Evolutionary conservation across 2,888 invertebrate genomes (phyloP).

Genomic region (Dolichomitus sp.): DNA sequence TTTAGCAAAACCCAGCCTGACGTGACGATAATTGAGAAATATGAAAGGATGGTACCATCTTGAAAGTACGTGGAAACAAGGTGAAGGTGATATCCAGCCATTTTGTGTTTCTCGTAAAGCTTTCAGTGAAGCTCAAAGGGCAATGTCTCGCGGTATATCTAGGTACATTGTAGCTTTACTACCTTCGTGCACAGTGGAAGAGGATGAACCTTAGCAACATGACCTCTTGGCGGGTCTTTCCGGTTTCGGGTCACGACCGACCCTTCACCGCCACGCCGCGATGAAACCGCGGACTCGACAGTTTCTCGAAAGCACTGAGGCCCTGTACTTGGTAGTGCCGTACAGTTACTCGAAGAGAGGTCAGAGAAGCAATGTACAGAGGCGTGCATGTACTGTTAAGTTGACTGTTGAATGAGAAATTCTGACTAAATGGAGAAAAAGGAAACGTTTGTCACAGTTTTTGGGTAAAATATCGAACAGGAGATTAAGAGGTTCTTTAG

Average conservation of each 20-base stretch:
- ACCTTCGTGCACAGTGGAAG: background rate
- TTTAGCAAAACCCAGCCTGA: background rate
- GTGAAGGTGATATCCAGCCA: conserved; percentile 3
- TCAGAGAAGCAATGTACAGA: background rate
- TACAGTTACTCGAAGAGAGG: background rate
- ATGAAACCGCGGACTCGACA: conserved; percentile 63
- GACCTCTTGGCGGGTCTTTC: conserved; percentile 45
- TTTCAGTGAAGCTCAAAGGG: conserved; percentile 60
- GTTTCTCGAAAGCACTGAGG: conserved; percentile 60
- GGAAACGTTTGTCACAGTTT: background rate
- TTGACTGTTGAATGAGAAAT: background rate
- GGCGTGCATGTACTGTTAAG: background rate
- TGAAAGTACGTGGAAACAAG: background rate
- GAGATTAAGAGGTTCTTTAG: background rate
- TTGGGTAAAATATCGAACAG: background rate
- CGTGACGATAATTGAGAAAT: conserved; percentile 4
- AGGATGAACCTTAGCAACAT: conserved; percentile 11
- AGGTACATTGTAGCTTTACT: conserved; percentile 63
- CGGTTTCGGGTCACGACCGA: conserved; percentile 66
- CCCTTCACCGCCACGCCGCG: conserved; percentile 62
- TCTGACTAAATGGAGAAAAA: background rate
- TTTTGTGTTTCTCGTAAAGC: conserved; percentile 34
- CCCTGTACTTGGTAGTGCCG: conserved; percentile 17
- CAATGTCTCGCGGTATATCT: conserved; percentile 49
- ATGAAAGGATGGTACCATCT: background rate